Evolutionary conservation across 2,113 vertebrate genomes (phyloP).

Genomic region (Lynx canadensis): DNA sequence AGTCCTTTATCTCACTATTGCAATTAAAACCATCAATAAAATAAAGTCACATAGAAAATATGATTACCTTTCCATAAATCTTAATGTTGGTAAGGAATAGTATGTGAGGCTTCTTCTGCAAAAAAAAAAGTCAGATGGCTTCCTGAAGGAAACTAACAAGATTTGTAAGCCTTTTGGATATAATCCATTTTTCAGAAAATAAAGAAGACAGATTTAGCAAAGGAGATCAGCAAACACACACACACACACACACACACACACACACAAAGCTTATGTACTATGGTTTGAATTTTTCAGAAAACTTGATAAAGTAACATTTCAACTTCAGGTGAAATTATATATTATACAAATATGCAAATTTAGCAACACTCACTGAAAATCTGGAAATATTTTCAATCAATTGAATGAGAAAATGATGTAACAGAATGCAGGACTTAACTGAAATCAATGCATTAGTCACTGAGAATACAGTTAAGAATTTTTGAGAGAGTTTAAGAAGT

Average conservation of each 20-base stretch:
- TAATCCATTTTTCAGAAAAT: constrained; percentile 13
- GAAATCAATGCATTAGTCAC: background rate
- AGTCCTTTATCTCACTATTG: background rate
- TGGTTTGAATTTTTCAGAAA: background rate
- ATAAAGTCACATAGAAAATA: constrained; percentile 8
- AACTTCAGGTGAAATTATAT: background rate
- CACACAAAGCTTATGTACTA: background rate
- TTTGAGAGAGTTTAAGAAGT: background rate
- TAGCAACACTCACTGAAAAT: background rate
- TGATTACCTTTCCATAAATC: constrained; percentile 18
- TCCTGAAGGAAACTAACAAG: constrained; percentile 8
- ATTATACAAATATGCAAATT: background rate
- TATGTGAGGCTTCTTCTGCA: background rate
- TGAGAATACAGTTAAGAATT: background rate
- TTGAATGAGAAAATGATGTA: background rate
- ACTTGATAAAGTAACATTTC: constrained; percentile 18
- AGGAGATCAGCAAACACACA: background rate
- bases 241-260: background rate
- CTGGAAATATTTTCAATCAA: background rate
- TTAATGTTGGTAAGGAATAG: background rate
- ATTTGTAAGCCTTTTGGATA: background rate
- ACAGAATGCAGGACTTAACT: background rate
- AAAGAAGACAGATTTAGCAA: background rate
- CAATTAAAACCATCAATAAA: constrained; percentile 8
- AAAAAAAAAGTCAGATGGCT: background rate